phyloP scores from a whole-genome alignment of 30 jellyfish, hydroid and myxozoan genomes.

The Turritopsis dohrnii region DNA sequence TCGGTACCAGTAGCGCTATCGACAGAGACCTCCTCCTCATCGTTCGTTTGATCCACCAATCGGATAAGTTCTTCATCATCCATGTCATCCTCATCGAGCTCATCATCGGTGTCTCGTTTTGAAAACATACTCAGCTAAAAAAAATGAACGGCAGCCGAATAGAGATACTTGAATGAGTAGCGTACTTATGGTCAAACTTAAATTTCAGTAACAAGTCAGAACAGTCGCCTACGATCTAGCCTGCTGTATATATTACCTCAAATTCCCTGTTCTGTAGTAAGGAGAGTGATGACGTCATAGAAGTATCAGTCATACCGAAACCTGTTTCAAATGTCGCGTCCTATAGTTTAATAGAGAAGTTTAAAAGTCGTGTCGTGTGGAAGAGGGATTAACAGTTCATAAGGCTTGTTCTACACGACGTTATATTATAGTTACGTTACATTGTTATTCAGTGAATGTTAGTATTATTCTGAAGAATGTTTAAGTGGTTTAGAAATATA shows the following conservation, averaged over 20 bases:
- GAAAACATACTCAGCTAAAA: slow-evolving; percentile 81
- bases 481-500: neutral
- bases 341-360: neutral
- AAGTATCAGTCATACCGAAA: slow-evolving; percentile 3
- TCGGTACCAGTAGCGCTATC: slow-evolving; percentile 36
- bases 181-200: too few species aligned
- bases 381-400: too few species aligned
- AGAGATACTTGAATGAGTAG: neutral
- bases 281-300: slow-evolving; percentile 60
- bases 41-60: slow-evolving; percentile 53
- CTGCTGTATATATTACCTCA: slow-evolving; percentile 57
- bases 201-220: too few species aligned
- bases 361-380: neutral
- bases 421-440: too few species aligned
- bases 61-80: slow-evolving; percentile 86
- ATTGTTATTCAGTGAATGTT: too few species aligned
- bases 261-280: slow-evolving; percentile 67
- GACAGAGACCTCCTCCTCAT: slow-evolving; percentile 39
- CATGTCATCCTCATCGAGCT: slow-evolving; percentile 85
- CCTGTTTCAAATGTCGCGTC: slow-evolving; percentile 35
- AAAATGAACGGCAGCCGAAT: neutral
- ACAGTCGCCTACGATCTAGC: neutral
- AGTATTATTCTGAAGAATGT: neutral
- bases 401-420: too few species aligned
- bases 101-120: slow-evolving; percentile 87